Conservation (phyloP, 2,113 vertebrate genomes). For the Aphyosemion australe region DNA sequence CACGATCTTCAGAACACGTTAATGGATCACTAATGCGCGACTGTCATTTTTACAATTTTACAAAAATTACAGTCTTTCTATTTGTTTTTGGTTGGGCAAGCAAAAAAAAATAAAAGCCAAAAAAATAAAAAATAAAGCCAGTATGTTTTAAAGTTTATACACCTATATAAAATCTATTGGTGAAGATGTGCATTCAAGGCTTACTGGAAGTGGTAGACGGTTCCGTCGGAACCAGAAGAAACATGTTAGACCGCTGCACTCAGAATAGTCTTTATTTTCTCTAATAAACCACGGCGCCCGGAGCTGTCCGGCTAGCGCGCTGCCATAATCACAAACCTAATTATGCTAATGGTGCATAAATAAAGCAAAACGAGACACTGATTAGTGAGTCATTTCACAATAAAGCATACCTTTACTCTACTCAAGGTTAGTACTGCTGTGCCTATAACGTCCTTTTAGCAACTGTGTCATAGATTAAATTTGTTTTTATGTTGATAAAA, state of each 20-base stretch:
- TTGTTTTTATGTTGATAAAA: not conserved
- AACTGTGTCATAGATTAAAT: not conserved
- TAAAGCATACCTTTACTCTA: conserved; percentile 7
- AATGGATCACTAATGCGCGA: no score
- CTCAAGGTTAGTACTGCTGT: not conserved
- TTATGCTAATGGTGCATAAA: conserved; percentile 42
- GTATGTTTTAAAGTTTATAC: no score
- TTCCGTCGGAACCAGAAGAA: conserved; percentile 4
- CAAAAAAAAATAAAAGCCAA: no score
- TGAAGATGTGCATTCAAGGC: not conserved
- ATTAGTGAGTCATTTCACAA: conserved; percentile 11
- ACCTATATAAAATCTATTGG: no score
- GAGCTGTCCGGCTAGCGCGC: conserved; percentile 24
- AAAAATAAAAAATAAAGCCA: no score
- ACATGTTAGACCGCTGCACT: conserved; percentile 8
- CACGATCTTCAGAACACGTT: no score
- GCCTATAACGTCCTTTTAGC: not conserved
- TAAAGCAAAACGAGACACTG: conserved; percentile 39
- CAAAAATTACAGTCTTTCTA: no score
- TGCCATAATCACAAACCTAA: conserved; percentile 39
- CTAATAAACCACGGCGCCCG: conserved; percentile 34
- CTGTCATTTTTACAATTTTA: no score
- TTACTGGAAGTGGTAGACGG: conserved; percentile 7
- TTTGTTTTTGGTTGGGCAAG: no score
- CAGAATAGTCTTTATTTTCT: conserved; percentile 9